Evolutionary conservation across 2,888 invertebrate genomes (phyloP).

Genomic region (Pherbina coryleti): DNA sequence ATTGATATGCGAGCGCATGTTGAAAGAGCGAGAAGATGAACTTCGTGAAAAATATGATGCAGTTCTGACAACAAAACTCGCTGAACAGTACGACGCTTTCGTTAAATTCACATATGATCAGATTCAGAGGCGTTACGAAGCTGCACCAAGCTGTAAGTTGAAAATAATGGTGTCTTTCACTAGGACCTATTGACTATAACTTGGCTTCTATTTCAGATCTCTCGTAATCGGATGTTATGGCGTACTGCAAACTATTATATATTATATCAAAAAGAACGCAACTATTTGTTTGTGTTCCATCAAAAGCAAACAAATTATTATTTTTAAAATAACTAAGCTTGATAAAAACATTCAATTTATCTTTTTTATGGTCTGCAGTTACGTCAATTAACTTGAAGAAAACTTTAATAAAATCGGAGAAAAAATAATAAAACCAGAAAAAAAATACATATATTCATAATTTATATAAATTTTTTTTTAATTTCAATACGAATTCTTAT

Average conservation of each 20-base stretch:
- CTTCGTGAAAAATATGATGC: constrained; percentile 95
- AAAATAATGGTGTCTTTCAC: neutral
- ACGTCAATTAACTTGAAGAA: constrained; percentile 9
- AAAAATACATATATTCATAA: constrained; percentile 1
- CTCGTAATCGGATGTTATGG: constrained; percentile 65
- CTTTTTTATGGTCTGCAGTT: constrained; percentile 28
- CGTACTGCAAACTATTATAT: constrained; percentile 55
- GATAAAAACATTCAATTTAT: neutral
- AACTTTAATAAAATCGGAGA: neutral
- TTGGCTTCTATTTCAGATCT: constrained; percentile 60
- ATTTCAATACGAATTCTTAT: constrained; percentile 3
- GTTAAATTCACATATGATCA: constrained; percentile 99
- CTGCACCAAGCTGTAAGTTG: constrained; percentile 69
- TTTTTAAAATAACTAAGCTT: constrained; percentile 7
- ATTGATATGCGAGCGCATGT: constrained; percentile 96
- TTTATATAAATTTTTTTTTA: neutral
- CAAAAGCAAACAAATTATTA: constrained; percentile 12
- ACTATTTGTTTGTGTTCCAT: constrained; percentile 13
- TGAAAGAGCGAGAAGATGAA: constrained; percentile 94
- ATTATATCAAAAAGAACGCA: constrained; percentile 13
- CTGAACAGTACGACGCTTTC: constrained; percentile 99
- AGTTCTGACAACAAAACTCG: constrained; percentile 91
- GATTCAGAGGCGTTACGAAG: constrained; percentile 82
- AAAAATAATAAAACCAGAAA: constrained; percentile 2
- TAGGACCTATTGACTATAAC: neutral